Conservation (phyloP, 2,888 invertebrate genomes). For the Sinelater perroti region DNA sequence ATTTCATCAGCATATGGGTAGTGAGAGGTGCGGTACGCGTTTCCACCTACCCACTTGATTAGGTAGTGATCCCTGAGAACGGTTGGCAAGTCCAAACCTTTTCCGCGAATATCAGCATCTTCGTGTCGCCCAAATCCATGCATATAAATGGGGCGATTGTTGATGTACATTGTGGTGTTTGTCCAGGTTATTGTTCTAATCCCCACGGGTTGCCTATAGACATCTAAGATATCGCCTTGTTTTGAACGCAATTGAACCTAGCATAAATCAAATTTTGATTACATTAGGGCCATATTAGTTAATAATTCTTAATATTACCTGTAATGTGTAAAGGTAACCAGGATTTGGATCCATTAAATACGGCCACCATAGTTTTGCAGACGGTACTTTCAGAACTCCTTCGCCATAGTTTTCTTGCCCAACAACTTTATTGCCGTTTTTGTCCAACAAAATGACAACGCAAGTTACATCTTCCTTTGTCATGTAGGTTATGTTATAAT, state of each 20-base stretch:
- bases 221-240: conserved; percentile 66
- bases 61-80: conserved; percentile 93
- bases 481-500: conserved; percentile 66
- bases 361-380: conserved; percentile 92
- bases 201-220: conserved; percentile 86
- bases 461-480: conserved; percentile 51
- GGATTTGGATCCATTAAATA: conserved; percentile 82
- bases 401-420: conserved; percentile 63
- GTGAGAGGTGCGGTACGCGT: conserved; percentile 94
- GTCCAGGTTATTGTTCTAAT: conserved; percentile 85
- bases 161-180: conserved; percentile 78
- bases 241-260: conserved; percentile 27
- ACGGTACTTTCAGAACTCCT: conserved; percentile 72
- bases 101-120: conserved; percentile 92
- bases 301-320: conserved; percentile 70
- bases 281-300: neutral
- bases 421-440: conserved; percentile 66
- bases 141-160: conserved; percentile 86
- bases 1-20: conserved; percentile 98
- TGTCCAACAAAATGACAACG: conserved; percentile 57
- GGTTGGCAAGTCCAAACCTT: conserved; percentile 88
- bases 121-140: conserved; percentile 96
- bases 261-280: no score
- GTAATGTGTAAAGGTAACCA: conserved; percentile 86
- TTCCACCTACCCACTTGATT: conserved; percentile 94